These are phyloP conservation scores for Napeogenes inachia DNA, from an alignment of 2,888 invertebrate genomes.

Conservation along the genomic window DNA sequence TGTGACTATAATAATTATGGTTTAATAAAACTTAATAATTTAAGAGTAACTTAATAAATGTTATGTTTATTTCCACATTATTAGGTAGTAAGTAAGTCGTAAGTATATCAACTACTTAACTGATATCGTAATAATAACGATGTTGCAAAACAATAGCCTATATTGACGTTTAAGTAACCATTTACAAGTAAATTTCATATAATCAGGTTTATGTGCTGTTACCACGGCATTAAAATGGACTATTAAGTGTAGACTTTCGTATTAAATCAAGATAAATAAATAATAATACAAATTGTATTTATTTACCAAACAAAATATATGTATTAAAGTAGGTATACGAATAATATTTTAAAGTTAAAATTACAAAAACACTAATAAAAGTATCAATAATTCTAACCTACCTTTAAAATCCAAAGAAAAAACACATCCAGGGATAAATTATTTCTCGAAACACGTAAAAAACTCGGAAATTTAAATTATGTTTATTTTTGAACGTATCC, in stretches of 20 bases:
- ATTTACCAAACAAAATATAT: too few relatives aligned
- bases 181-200: background rate
- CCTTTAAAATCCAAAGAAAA: constrained; percentile 5
- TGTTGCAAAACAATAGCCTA: constrained; percentile 2
- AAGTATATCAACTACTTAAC: background rate
- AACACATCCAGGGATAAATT: constrained; percentile 1
- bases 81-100: too few relatives aligned
- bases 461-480: background rate
- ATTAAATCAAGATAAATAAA: too few relatives aligned
- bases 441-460: background rate
- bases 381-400: background rate
- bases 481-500: background rate
- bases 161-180: background rate
- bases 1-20: too few relatives aligned
- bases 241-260: too few relatives aligned
- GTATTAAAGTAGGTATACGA: too few relatives aligned
- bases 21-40: too few relatives aligned
- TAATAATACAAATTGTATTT: too few relatives aligned
- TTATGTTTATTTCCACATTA: too few relatives aligned
- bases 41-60: too few relatives aligned
- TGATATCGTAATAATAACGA: background rate
- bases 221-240: background rate
- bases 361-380: background rate
- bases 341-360: too few relatives aligned
- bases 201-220: background rate